phyloP scores from a whole-genome alignment of 2,888 invertebrate genomes.

The Lasioglossum lativentre region DNA sequence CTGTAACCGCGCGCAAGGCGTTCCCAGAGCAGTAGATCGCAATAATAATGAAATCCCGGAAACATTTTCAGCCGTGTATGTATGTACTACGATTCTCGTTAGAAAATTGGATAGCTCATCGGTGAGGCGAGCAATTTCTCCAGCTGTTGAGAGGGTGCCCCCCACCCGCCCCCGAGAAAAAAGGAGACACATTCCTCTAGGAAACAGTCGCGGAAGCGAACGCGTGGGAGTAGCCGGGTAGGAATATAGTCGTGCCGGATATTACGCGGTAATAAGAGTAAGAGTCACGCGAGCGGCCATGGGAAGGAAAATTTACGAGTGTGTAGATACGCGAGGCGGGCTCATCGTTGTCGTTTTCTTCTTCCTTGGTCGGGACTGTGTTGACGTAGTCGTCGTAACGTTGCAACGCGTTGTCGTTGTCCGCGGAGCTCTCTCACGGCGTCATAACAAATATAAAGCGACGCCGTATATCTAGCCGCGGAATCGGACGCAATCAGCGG shows the following conservation, averaged over 20 bases:
- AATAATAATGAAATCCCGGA: neutral
- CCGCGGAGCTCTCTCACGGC: slow-evolving; percentile 30
- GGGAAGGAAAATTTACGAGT: slow-evolving; percentile 53
- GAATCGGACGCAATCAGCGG: slow-evolving; percentile 24
- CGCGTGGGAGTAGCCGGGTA: slow-evolving; percentile 52
- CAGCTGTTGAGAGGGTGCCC: neutral
- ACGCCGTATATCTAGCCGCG: slow-evolving; percentile 12
- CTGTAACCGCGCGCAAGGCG: neutral
- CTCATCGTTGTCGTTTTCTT: neutral
- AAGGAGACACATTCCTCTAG: slow-evolving; percentile 12
- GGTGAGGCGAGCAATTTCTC: neutral
- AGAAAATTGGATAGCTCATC: neutral
- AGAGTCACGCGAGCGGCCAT: slow-evolving; percentile 67
- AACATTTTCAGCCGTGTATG: neutral
- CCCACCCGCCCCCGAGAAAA: neutral
- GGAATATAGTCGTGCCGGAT: slow-evolving; percentile 59
- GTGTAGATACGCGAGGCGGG: neutral
- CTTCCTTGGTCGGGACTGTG: neutral
- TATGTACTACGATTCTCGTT: neutral
- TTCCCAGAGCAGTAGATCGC: neutral
- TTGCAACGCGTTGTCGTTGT: neutral
- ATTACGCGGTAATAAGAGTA: slow-evolving; percentile 62
- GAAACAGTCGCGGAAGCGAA: slow-evolving; percentile 43
- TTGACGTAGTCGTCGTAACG: neutral
- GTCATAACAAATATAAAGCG: slow-evolving; percentile 23